A percentile compares a stretch with the other conserved stretches of the same genome.
These are phyloP conservation scores for Rhingia rostrata DNA, from an alignment of 2,888 invertebrate genomes.

Conservation along the genomic window DNA sequence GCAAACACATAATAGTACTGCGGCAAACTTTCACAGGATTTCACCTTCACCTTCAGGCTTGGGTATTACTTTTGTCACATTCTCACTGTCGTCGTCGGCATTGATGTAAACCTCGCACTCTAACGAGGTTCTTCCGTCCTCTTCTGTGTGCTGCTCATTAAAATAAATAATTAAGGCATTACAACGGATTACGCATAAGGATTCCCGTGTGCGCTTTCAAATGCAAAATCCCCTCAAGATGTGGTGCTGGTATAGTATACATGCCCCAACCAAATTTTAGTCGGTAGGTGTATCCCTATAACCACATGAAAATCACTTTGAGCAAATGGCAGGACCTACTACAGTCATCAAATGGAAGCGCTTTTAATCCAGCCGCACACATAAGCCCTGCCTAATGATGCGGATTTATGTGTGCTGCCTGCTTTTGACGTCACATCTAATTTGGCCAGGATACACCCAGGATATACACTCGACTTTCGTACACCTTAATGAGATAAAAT, in stretches of 20 bases:
- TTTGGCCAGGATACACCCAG: conserved; percentile 35
- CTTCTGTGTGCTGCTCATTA: not conserved
- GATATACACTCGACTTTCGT: not conserved
- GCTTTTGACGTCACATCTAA: conserved; percentile 40
- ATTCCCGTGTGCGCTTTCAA: not conserved
- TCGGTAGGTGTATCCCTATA: conserved; percentile 7
- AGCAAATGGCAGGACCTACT: not conserved
- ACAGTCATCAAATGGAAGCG: conserved; percentile 1
- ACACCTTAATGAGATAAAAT: conserved; percentile 64
- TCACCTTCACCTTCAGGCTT: conserved; percentile 31
- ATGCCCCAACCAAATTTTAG: not conserved
- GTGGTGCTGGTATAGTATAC: not conserved
- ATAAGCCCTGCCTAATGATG: conserved; percentile 61
- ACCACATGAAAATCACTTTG: conserved; percentile 11
- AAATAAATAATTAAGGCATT: conserved; percentile 65
- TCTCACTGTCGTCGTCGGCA: conserved; percentile 23
- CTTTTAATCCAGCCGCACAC: conserved; percentile 30
- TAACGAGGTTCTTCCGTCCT: conserved; percentile 33
- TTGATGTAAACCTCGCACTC: conserved; percentile 38
- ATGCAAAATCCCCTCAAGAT: not conserved
- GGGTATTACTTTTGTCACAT: conserved; percentile 3
- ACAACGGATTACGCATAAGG: conserved; percentile 18
- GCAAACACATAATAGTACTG: conserved; percentile 35
- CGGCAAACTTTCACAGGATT: conserved; percentile 29
- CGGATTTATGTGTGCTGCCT: conserved; percentile 49